Conservation (phyloP, 1,140 invertebrate genomes). For the Pomphorhynchus laevis region DNA sequence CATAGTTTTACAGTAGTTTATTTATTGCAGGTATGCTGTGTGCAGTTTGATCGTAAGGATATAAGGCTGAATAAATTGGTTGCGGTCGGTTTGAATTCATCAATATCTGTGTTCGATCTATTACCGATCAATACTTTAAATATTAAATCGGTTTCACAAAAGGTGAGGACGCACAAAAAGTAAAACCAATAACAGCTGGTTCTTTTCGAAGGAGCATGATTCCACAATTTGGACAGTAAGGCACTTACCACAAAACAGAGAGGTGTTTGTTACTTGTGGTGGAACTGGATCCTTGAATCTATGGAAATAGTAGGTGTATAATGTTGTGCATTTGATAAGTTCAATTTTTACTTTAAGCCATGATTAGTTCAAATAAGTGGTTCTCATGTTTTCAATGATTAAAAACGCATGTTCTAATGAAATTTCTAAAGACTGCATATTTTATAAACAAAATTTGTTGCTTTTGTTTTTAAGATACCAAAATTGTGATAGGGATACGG, state of each 20-base stretch:
- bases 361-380: too few relatives aligned
- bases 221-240: constrained; percentile 49
- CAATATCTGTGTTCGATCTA: constrained; percentile 52
- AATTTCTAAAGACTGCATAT: too few relatives aligned
- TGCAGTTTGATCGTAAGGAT: constrained; percentile 67
- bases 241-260: constrained; percentile 63
- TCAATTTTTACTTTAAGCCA: too few relatives aligned
- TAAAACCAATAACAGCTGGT: constrained; percentile 1
- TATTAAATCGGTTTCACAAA: constrained; percentile 37
- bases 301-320: constrained; percentile 46
- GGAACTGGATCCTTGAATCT: constrained; percentile 46
- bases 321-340: too few relatives aligned
- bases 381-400: background rate
- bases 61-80: constrained; percentile 76
- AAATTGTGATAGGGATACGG: too few relatives aligned
- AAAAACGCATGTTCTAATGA: background rate
- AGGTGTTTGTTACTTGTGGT: constrained; percentile 56
- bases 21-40: constrained; percentile 38
- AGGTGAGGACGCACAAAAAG: constrained; percentile 20
- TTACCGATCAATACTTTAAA: constrained; percentile 46
- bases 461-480: too few relatives aligned
- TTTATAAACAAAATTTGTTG: too few relatives aligned
- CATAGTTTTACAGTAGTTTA: background rate
- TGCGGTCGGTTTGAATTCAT: constrained; percentile 57
- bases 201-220: constrained; percentile 27